These are phyloP conservation scores for Prorops nasuta DNA, from an alignment of 1,140 invertebrate species.

Conservation along the genomic window DNA sequence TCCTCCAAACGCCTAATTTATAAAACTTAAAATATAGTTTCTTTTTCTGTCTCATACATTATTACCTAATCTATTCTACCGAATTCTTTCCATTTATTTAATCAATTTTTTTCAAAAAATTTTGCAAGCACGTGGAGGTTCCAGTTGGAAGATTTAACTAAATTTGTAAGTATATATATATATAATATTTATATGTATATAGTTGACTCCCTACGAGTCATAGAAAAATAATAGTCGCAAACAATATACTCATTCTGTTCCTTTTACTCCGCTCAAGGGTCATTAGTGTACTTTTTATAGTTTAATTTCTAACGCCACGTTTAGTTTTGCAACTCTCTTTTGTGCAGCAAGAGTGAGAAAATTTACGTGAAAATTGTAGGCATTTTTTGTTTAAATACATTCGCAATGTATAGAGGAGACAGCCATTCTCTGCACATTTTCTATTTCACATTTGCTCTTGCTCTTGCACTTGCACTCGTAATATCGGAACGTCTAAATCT, in stretches of 20 bases:
- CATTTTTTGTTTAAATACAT: no score
- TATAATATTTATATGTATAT: constrained; percentile 29
- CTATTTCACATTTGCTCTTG: constrained; percentile 6
- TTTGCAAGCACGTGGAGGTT: constrained; percentile 23
- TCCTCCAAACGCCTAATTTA: constrained; percentile 20
- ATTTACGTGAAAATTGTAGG: no score
- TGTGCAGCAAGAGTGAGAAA: no score
- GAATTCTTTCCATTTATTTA: constrained; percentile 18
- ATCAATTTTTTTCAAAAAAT: constrained; percentile 20
- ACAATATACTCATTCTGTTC: constrained; percentile 35
- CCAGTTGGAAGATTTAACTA: constrained; percentile 29
- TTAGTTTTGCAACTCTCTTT: no score
- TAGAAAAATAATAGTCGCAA: constrained; percentile 52
- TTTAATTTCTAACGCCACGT: no score
- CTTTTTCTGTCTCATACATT: constrained; percentile 13
- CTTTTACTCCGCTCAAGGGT: no score
- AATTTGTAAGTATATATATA: constrained; percentile 33
- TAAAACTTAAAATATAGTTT: constrained; percentile 36
- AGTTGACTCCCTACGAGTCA: constrained; percentile 34
- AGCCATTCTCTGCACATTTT: no score
- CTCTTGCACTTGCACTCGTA: constrained; percentile 10
- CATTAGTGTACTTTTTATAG: no score
- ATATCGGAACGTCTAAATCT: constrained; percentile 19
- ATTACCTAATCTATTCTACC: constrained; percentile 15
- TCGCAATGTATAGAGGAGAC: no score